Base-by-base conservation (phyloP, 2,888 invertebrate genomes). In the Syritta pipiens region DNA sequence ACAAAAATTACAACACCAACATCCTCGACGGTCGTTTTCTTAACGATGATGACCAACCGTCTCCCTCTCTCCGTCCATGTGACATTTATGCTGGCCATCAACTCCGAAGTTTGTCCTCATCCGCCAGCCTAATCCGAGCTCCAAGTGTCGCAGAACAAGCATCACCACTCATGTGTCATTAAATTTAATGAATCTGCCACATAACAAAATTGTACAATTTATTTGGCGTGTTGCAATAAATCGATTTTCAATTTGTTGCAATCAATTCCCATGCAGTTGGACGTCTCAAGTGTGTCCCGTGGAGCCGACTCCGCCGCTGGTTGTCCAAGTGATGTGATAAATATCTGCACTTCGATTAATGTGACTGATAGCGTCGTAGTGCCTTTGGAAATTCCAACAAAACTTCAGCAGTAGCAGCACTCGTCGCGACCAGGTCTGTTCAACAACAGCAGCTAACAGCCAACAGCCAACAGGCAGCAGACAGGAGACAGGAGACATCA, bases 221-320 rank as follows among this genome's bases (percentile, higher is more conserved):
- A 74, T 68, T 74, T 79, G 67, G 62, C 51, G 67, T 74, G 79
- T 74, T 68, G 62, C 79, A 67, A 57, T 67, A 74, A 74, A 79
- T 79, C 79, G 79, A 57, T 79, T 79, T 74, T 79, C 79, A 79
- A 79, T 79, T 79, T 79, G 79, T 68, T 62, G 68, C 74, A 67
- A 79, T 79, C 74, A 79, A 74, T 79, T 68, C 37, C 42, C 44
- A 51, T 46, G 37, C 32, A 17, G 20, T 20, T n/a, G 19, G 9
- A 5, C n/a, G 4, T 17, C 24, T 26, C 9, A 30, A 12, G 12
- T 30, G 2, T 6, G 20, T 3, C 6, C 40, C n/a, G 17, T 28
- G n/a, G 20, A n/a, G 10, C 19, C 12, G 17, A 30, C 28, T 40
- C 42, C 35, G 53, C 44, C 53, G 6, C 62, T 26, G 14, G 20